phyloP scores from a whole-genome alignment of 1,140 invertebrate genomes.

The Apis dorsata region DNA sequence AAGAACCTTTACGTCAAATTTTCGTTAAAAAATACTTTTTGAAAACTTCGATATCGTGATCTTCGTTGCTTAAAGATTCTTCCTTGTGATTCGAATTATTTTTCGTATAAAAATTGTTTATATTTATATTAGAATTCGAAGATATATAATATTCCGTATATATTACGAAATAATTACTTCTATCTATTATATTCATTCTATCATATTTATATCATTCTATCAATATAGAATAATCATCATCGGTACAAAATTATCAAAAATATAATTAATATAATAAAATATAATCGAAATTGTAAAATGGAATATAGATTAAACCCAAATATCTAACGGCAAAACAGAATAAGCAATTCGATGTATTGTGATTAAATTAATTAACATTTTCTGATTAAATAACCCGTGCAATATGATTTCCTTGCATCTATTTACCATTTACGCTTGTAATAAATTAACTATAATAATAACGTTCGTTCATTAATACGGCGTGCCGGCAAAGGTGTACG shows the following conservation, averaged over 20 bases:
- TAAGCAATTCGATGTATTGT: not conserved
- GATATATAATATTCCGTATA: too few relatives aligned
- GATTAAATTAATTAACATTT: slow-evolving; percentile 35
- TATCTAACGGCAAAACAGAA: not conserved
- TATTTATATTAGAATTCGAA: not conserved
- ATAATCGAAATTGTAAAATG: too few relatives aligned
- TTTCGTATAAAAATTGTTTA: not conserved
- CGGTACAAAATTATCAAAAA: too few relatives aligned
- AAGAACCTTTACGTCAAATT: too few relatives aligned
- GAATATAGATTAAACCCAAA: not conserved
- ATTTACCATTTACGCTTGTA: not conserved
- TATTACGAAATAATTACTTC: too few relatives aligned
- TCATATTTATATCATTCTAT: too few relatives aligned
- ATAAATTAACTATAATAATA: slow-evolving; percentile 29
- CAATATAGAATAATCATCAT: too few relatives aligned
- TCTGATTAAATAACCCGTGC: not conserved
- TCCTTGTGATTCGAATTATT: not conserved
- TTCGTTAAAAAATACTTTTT: too few relatives aligned
- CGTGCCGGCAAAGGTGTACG: slow-evolving; percentile 6
- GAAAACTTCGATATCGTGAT: too few relatives aligned
- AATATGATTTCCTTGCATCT: not conserved
- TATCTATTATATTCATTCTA: too few relatives aligned
- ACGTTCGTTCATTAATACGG: slow-evolving; percentile 29
- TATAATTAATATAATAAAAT: too few relatives aligned
- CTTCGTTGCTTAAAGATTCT: not conserved